Percentiles rank a stretch among this genome's conserved stretches.
phyloP scores from a whole-genome alignment of 2,113 vertebrate species.

The Prietella phreatophila region DNA sequence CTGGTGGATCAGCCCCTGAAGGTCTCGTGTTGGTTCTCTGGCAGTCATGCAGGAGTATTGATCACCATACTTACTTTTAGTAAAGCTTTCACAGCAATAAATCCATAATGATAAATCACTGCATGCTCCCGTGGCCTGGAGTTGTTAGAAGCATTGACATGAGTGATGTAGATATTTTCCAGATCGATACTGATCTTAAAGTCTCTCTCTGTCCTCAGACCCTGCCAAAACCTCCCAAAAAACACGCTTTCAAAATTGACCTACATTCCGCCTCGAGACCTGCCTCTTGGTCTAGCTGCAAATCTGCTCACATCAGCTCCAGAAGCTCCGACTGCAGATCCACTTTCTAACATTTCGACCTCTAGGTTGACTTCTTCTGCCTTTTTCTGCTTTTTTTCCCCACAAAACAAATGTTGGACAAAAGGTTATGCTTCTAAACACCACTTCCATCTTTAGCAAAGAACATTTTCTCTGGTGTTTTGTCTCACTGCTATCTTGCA shows the following conservation, averaged over 20 bases:
- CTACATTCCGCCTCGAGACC: not conserved
- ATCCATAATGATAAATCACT: conserved; percentile 51
- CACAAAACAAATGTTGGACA: not conserved
- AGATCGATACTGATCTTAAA: conserved; percentile 49
- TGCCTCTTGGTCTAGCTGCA: not conserved
- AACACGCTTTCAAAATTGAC: conserved; percentile 40
- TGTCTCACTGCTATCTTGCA: not conserved
- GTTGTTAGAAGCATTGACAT: conserved; percentile 40
- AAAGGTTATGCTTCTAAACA: not conserved
- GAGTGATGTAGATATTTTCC: conserved; percentile 52
- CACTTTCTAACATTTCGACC: not conserved
- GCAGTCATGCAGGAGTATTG: conserved; percentile 34
- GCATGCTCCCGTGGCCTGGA: not conserved
- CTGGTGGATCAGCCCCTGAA: not conserved
- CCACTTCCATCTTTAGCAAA: not conserved
- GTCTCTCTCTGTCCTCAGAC: conserved; percentile 37
- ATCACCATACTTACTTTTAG: conserved; percentile 45
- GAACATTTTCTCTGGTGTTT: not conserved
- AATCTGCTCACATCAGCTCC: not conserved
- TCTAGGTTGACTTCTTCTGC: not conserved
- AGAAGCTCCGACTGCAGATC: not conserved
- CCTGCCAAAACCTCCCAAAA: conserved; percentile 38
- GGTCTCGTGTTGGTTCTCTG: conserved; percentile 24
- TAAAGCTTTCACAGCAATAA: conserved; percentile 33
- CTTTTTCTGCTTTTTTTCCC: not conserved